Conservation (phyloP, 2,888 invertebrate genomes). For the Pandemis corylana region DNA sequence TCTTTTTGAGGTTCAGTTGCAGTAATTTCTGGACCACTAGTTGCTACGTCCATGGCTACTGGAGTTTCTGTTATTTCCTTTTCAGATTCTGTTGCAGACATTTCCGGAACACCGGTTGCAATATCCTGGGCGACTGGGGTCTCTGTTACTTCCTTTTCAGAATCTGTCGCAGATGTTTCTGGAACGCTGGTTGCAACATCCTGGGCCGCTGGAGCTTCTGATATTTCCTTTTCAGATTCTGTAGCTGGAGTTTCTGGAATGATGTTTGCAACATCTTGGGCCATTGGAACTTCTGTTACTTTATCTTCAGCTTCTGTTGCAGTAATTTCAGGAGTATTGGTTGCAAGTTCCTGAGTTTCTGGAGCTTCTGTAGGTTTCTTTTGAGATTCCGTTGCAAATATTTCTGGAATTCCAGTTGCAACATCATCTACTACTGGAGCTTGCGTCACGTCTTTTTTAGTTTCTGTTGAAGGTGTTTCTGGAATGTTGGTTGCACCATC, state of each 20-base stretch:
- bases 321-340: neutral
- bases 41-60: slow-evolving; percentile 12
- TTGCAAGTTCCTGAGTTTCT: neutral
- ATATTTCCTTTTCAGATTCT: slow-evolving; percentile 37
- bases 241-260: slow-evolving; percentile 22
- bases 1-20: slow-evolving; percentile 4
- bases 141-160: slow-evolving; percentile 13
- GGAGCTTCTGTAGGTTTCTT: neutral
- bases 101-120: neutral
- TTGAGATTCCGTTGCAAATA: slow-evolving; percentile 13
- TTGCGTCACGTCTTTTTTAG: slow-evolving; percentile 7
- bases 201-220: slow-evolving; percentile 35
- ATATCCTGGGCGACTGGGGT: neutral
- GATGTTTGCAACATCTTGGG: neutral
- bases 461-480: neutral
- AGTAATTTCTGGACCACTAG: slow-evolving; percentile 15
- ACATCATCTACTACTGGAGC: slow-evolving; percentile 2
- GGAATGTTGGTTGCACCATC: slow-evolving; percentile 22
- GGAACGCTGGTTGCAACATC: slow-evolving; percentile 9
- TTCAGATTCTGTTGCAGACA: neutral
- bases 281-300: neutral
- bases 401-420: slow-evolving; percentile 23
- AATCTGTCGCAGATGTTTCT: neutral
- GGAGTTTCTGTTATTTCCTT: slow-evolving; percentile 10
- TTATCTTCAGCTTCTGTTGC: neutral